These are phyloP conservation scores for Actinemys pallida DNA, from an alignment of 2,113 vertebrate species.

Conservation along the genomic window DNA sequence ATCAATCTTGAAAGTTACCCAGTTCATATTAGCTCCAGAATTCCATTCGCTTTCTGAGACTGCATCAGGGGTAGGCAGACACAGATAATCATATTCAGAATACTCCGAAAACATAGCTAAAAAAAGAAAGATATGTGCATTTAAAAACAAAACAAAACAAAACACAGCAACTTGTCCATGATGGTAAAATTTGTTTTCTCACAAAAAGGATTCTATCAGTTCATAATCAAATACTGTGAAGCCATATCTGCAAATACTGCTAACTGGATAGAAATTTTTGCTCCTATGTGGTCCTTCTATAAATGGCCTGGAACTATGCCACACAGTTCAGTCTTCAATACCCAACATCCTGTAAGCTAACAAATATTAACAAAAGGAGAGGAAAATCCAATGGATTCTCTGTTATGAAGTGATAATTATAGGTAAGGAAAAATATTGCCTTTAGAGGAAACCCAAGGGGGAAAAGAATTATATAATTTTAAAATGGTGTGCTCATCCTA, in stretches of 20 bases:
- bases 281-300: not conserved
- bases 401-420: not conserved
- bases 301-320: not conserved
- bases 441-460: not conserved
- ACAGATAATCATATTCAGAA: slow-evolving; percentile 52
- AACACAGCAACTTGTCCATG: not conserved
- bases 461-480: not conserved
- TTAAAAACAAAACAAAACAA: not conserved
- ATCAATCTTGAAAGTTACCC: slow-evolving; percentile 60
- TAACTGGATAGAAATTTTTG: not conserved
- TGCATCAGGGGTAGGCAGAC: slow-evolving; percentile 26
- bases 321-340: not conserved
- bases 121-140: not conserved
- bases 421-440: not conserved
- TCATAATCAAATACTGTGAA: not conserved
- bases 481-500: not conserved
- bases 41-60: slow-evolving; percentile 73
- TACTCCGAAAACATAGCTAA: slow-evolving; percentile 73
- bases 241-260: not conserved
- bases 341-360: not conserved
- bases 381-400: not conserved
- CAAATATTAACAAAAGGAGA: not conserved
- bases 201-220: not conserved
- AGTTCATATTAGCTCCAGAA: slow-evolving; percentile 66
- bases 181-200: not conserved